These are phyloP conservation scores for Pogonomyrmex californicus DNA, from an alignment of 1,140 invertebrate genomes.

Conservation along the genomic window DNA sequence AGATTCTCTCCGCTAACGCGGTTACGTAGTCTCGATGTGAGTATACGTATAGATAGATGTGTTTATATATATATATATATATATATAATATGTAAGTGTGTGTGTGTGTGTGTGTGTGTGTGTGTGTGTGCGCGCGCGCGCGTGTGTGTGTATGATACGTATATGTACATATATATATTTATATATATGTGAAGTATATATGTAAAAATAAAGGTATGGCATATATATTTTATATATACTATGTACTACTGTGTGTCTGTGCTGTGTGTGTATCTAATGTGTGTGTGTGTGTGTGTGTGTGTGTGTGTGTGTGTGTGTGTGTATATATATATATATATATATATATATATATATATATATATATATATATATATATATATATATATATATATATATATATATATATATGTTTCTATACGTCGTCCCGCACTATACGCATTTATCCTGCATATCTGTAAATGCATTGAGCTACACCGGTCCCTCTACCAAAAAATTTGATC, in stretches of 20 bases:
- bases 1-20: constrained; percentile 78
- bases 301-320: neutral
- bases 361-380: neutral
- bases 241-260: too few relatives aligned
- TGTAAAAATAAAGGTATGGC: constrained; percentile 19
- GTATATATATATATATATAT: neutral
- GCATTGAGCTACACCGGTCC: constrained; percentile 72
- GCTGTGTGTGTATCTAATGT: too few relatives aligned
- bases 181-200: neutral
- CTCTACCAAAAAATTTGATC: constrained; percentile 74
- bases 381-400: constrained; percentile 1
- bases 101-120: neutral
- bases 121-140: neutral
- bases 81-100: constrained; percentile 28
- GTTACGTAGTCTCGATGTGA: constrained; percentile 77
- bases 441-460: constrained; percentile 78
- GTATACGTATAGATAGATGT: constrained; percentile 51
- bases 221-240: neutral
- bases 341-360: constrained; percentile 1
- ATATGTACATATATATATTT: neutral
- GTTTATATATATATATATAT: neutral
- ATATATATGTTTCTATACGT: constrained; percentile 10
- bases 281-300: too few relatives aligned
- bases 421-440: constrained; percentile 70
- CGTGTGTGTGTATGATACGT: too few relatives aligned